Evolutionary conservation across 2,888 invertebrate species (phyloP).

Genomic region (Neoaliturus tenellus): DNA sequence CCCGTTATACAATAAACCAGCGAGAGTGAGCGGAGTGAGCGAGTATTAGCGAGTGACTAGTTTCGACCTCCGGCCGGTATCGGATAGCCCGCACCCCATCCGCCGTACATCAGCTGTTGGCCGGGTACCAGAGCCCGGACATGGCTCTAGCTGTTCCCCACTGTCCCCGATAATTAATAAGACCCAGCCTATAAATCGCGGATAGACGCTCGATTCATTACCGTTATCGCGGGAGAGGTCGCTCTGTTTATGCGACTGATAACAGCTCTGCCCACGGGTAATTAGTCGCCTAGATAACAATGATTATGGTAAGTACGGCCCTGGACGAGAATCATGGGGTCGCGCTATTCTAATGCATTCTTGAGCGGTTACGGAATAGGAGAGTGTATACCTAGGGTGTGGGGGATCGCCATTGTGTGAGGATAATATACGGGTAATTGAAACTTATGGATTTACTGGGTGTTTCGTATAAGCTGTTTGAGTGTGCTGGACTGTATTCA

Average conservation of each 20-base stretch:
- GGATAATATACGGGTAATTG: neutral
- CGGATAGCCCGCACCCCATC: neutral
- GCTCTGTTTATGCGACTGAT: constrained; percentile 21
- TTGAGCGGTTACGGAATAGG: constrained; percentile 11
- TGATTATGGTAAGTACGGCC: constrained; percentile 33
- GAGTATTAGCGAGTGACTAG: too few species aligned
- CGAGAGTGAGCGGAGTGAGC: too few species aligned
- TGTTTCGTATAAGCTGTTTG: neutral
- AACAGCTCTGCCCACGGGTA: neutral
- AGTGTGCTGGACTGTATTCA: too few species aligned
- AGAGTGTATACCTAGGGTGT: neutral
- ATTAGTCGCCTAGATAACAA: constrained; percentile 33
- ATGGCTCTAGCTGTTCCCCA: neutral
- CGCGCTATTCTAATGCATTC: constrained; percentile 26
- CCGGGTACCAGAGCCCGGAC: neutral
- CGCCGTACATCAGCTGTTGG: neutral
- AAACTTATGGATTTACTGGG: neutral
- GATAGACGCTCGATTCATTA: constrained; percentile 6
- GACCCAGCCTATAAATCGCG: neutral
- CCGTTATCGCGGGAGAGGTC: constrained; percentile 7
- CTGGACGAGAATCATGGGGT: constrained; percentile 12
- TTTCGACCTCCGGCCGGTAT: neutral
- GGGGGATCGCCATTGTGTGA: constrained; percentile 22
- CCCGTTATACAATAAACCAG: too few species aligned
- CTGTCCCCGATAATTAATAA: constrained; percentile 15